phyloP scores from a whole-genome alignment of 2,797 vertebrate species.

The Megalops cyprinoides region DNA sequence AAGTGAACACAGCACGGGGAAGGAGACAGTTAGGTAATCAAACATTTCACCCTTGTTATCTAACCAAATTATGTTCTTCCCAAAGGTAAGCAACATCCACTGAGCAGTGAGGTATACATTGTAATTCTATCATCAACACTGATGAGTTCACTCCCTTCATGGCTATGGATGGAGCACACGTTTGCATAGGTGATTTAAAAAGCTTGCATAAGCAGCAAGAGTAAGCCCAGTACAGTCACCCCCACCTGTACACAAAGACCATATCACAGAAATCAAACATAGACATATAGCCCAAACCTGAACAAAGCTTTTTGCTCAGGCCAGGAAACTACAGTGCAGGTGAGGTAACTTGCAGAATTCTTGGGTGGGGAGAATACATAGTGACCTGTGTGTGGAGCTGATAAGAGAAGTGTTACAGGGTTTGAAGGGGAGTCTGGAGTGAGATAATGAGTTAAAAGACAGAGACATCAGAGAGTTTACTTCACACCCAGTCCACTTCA shows the following conservation, averaged over 20 bases:
- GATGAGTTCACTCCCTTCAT: not conserved
- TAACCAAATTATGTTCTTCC: not conserved
- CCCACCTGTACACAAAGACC: not conserved
- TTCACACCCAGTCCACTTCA: not conserved
- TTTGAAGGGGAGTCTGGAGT: not conserved
- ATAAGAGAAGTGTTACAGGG: not conserved
- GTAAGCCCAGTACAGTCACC: not conserved
- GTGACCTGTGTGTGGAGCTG: not conserved
- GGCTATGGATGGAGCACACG: not conserved
- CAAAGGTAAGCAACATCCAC: not conserved
- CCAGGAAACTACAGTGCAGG: not conserved
- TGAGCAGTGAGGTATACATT: not conserved
- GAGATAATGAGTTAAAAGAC: not conserved
- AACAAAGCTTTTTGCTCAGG: not conserved
- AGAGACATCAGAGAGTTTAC: not conserved
- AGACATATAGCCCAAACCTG: not conserved
- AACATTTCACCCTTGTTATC: not conserved
- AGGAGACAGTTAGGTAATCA: not conserved
- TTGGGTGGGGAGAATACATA: not conserved
- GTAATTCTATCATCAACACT: not conserved
- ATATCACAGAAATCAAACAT: not conserved
- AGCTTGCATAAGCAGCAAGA: not conserved
- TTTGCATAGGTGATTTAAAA: not conserved
- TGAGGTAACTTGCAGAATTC: not conserved
- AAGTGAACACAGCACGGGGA: not conserved